Evolutionary conservation across 1,140 invertebrate species (phyloP).

Genomic region (Lethrus apterus): DNA sequence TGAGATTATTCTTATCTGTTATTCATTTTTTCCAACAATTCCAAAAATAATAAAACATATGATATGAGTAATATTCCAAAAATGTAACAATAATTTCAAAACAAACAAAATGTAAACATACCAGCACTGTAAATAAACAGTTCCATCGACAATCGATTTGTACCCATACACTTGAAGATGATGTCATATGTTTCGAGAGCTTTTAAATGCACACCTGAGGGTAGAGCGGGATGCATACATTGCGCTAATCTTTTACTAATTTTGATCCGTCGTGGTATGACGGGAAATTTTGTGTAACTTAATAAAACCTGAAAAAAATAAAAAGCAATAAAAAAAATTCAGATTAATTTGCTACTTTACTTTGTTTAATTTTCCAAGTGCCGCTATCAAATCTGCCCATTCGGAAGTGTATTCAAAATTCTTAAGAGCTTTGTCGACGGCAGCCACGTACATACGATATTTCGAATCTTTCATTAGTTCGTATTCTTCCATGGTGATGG

Average conservation of each 20-base stretch:
- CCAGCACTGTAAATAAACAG: constrained; percentile 81
- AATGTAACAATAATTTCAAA: too few species aligned
- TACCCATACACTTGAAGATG: constrained; percentile 87
- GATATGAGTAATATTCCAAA: too few species aligned
- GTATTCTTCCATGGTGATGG: constrained; percentile 54
- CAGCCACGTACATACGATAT: constrained; percentile 68
- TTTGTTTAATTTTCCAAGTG: constrained; percentile 87
- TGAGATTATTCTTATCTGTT: too few species aligned
- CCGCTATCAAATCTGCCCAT: constrained; percentile 93
- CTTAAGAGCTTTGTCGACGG: constrained; percentile 84
- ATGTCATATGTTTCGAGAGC: constrained; percentile 90
- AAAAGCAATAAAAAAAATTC: neutral
- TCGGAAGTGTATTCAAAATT: constrained; percentile 91
- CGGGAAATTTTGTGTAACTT: constrained; percentile 72
- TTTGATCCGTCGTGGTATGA: constrained; percentile 85
- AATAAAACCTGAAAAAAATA: constrained; percentile 54
- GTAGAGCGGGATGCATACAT: constrained; percentile 90
- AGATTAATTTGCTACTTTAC: constrained; percentile 44
- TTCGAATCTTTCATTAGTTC: constrained; percentile 70
- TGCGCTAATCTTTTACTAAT: constrained; percentile 90
- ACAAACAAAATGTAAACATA: too few species aligned
- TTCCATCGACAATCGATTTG: constrained; percentile 72
- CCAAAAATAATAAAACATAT: too few species aligned
- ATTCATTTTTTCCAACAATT: too few species aligned
- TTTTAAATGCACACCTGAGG: constrained; percentile 87